A percentile compares a stretch with the other conserved stretches of the same genome.
Evolutionary conservation across 2,113 vertebrate species (phyloP).

Genomic region (Oncorhynchus kisutch): DNA sequence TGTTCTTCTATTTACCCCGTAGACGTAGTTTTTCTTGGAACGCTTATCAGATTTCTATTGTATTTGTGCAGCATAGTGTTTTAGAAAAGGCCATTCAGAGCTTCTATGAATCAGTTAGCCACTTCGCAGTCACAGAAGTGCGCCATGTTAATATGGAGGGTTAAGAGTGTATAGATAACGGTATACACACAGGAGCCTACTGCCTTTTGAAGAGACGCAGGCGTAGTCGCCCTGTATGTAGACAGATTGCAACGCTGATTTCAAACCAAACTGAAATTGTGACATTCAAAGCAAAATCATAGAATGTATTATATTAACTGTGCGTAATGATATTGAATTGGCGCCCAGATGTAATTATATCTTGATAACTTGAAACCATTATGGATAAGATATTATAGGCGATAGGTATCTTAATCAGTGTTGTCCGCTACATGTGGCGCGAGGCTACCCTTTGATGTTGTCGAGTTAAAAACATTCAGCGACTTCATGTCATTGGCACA

Average conservation of each 20-base stretch:
- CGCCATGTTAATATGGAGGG: not conserved
- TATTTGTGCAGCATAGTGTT: not conserved
- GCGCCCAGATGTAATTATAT: no score
- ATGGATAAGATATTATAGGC: not conserved
- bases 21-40: not conserved
- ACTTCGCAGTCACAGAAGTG: not conserved
- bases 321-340: not conserved
- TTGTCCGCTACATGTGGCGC: not conserved
- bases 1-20: not conserved
- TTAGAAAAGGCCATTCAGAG: not conserved
- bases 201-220: not conserved
- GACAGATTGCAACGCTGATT: not conserved
- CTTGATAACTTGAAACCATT: not conserved
- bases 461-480: not conserved
- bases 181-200: not conserved
- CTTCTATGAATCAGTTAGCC: not conserved
- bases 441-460: not conserved
- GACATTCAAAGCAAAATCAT: not conserved
- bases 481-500: not conserved
- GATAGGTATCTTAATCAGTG: not conserved
- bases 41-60: not conserved
- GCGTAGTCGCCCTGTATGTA: not conserved
- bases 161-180: not conserved
- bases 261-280: not conserved
- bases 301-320: not conserved